These are phyloP conservation scores for Dreissena rostriformis DNA, from an alignment of 1,140 invertebrate genomes.

Conservation along the genomic window DNA sequence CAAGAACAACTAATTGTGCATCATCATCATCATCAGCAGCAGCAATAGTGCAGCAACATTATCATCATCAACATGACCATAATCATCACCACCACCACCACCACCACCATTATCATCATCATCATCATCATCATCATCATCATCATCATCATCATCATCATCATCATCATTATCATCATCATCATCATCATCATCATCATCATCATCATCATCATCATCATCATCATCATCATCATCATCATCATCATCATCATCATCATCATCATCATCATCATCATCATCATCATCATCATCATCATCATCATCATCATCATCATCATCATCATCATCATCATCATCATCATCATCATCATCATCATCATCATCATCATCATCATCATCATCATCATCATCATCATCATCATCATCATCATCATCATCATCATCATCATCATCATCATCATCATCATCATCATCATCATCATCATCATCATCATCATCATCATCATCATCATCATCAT, in stretches of 20 bases:
- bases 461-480: background rate
- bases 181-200: constrained; percentile 24
- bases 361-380: constrained; percentile 20
- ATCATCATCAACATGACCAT: constrained; percentile 17
- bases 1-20: too few relatives aligned
- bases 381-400: constrained; percentile 21
- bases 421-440: constrained; percentile 2
- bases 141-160: constrained; percentile 19
- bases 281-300: background rate
- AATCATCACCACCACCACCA: constrained; percentile 1
- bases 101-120: constrained; percentile 1
- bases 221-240: constrained; percentile 28
- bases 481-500: background rate
- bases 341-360: constrained; percentile 17
- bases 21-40: constrained; percentile 7
- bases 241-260: constrained; percentile 24
- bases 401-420: constrained; percentile 9
- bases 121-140: constrained; percentile 24
- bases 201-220: constrained; percentile 19
- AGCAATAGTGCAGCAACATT: too few relatives aligned
- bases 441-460: background rate
- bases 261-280: constrained; percentile 1
- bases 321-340: constrained; percentile 16
- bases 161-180: constrained; percentile 16
- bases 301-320: constrained; percentile 3